Base-by-base conservation (phyloP, 2,888 invertebrate genomes). In the Trimorus sp. region DNA sequence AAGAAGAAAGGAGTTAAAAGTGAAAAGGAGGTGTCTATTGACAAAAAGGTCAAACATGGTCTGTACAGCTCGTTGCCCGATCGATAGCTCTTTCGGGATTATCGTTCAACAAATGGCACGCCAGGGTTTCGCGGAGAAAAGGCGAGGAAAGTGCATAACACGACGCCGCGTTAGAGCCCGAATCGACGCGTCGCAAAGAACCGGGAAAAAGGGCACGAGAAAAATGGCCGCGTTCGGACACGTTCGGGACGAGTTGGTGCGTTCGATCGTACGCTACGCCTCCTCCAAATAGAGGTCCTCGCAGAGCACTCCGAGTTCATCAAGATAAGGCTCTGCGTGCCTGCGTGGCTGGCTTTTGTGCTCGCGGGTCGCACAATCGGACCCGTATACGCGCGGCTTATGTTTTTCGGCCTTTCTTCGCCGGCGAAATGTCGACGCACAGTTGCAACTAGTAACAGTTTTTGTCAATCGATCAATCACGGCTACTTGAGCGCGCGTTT, bases 271-370 rank as follows among this genome's bases (percentile, higher is more conserved):
- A 79, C 79, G 79, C 79, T 79, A 79, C 82, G 76, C 87, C 87
- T 87, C 85, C 87, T 86, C 89, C 88, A 89, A 89, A 89, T 86
- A 87, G 83, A 84, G 89, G 87, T 87, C 88, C 88, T 87, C 78
- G 88, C 86, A 87, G 62, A 70, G 87, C 88, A 88, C 89, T 88
- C 87, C 86, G 88, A 89, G 89, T 90, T 89, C 89, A 90, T 90
- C 90, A 89, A 90, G 90, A 90, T 90, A 90, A 68, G 38, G 51
- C 40, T 26, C 45, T 68, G 68, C 68, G 68, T 68, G 87, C 89
- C 71, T 75, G 62, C 71, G 62, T 56, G 73, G 60, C 73, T 56
- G 63, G 82, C 82, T 82, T 84, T 84, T 79, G 84, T 84, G 77
- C 63, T 68, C 76, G 59, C 59, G 68, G 54, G 53, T 68, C 49